Evolutionary conservation across 53 echinoderm and acorn worm species (phyloP).

Genomic region (Antedon mediterranea): DNA sequence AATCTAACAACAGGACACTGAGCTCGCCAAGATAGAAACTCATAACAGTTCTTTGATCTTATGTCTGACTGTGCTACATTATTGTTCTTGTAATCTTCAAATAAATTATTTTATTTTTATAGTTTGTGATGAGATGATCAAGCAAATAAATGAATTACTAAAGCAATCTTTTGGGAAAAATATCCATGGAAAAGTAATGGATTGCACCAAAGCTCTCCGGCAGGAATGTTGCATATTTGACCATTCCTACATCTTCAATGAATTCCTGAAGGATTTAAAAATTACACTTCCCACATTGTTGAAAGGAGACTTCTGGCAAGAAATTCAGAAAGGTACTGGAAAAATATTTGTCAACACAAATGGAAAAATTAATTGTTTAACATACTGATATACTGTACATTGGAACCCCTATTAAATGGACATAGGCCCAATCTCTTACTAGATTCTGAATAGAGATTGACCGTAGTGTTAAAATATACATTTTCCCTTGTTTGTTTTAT

Average conservation of each 20-base stretch:
- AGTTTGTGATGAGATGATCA: conserved; percentile 68
- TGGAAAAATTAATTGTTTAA: too few species aligned
- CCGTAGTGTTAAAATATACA: background rate
- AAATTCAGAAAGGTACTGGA: conserved; percentile 36
- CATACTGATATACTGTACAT: too few species aligned
- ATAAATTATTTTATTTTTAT: background rate
- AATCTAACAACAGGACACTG: too few species aligned
- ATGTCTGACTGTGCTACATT: too few species aligned
- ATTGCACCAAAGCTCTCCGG: conserved; percentile 63
- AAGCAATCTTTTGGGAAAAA: conserved; percentile 58
- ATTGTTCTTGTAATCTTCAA: too few species aligned
- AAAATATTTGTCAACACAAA: too few species aligned
- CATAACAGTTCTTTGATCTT: too few species aligned
- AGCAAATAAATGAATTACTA: conserved; percentile 43
- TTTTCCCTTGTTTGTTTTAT: too few species aligned
- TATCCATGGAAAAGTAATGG: conserved; percentile 68
- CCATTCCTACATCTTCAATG: conserved; percentile 58
- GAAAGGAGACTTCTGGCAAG: conserved; percentile 63
- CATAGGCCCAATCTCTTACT: too few species aligned
- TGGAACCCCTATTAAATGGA: too few species aligned
- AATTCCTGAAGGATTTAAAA: conserved; percentile 43
- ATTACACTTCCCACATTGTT: conserved; percentile 45
- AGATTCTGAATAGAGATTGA: too few species aligned
- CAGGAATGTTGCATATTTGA: conserved; percentile 23
- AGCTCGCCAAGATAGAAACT: too few species aligned